Evolutionary conservation across 2,797 vertebrate genomes (phyloP).

Genomic region (Lacerta viridis): DNA sequence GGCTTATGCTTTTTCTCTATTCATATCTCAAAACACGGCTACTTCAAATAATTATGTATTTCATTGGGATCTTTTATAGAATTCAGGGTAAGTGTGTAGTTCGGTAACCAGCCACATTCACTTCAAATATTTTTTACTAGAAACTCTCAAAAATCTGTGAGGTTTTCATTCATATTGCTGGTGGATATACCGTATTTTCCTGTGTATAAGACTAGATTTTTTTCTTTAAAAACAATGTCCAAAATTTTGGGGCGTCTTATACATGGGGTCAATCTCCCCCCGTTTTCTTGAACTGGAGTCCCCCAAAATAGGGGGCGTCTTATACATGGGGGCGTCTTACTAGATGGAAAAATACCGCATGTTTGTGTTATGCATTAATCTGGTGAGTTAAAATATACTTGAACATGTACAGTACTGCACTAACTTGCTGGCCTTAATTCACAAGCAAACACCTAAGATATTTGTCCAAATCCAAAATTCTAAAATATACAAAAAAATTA

Average conservation of each 20-base stretch:
- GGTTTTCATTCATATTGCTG: neutral
- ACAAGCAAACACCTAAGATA: neutral
- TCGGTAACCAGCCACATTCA: neutral
- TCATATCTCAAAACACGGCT: neutral
- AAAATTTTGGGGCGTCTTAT: no score
- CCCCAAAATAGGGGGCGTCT: no score
- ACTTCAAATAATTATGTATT: neutral
- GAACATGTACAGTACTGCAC: neutral
- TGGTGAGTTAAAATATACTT: conserved; percentile 1
- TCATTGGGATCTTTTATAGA: neutral
- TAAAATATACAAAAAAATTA: neutral
- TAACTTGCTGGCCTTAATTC: neutral
- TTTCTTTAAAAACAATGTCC: no score
- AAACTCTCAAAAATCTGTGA: neutral
- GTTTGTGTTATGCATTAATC: neutral
- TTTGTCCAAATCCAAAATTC: neutral
- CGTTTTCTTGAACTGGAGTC: no score
- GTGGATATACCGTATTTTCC: neutral
- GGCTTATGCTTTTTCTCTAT: neutral
- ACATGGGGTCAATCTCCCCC: no score
- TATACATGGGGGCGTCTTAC: no score
- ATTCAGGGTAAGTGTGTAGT: neutral
- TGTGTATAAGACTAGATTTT: no score
- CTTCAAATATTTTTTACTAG: conserved; percentile 5
- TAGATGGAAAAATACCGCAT: no score